Percentiles rank a stretch among this genome's conserved stretches.
Conservation (phyloP, 1,140 invertebrate genomes). For the Whitmania pigra region DNA sequence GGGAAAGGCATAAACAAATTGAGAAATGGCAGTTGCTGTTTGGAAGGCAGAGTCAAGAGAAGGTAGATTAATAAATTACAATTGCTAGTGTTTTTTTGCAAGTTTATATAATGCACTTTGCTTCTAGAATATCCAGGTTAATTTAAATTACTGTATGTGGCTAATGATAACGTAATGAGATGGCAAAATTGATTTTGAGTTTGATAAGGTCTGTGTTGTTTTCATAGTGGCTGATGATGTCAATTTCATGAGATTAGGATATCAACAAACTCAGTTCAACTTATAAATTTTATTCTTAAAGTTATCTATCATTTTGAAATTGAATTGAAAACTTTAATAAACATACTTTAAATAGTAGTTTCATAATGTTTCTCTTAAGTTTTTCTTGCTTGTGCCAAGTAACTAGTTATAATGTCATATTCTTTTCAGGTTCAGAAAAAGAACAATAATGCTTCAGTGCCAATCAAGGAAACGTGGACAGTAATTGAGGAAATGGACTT, state of each 20-base stretch:
- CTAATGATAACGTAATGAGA: too few relatives aligned
- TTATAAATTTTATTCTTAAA: not conserved
- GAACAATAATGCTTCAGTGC: conserved; percentile 92
- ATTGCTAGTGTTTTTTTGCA: too few relatives aligned
- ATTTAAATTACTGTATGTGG: not conserved
- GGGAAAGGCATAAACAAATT: conserved; percentile 53
- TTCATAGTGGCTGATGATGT: too few relatives aligned
- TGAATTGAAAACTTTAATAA: not conserved
- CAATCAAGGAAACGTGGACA: conserved; percentile 86
- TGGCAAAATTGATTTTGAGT: too few relatives aligned
- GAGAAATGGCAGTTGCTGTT: conserved; percentile 71
- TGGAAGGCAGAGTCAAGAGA: conserved; percentile 54
- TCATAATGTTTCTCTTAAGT: too few relatives aligned
- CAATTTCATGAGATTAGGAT: not conserved
- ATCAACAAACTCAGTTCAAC: not conserved
- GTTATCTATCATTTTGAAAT: not conserved
- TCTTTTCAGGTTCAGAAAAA: conserved; percentile 37
- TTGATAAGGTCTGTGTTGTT: too few relatives aligned
- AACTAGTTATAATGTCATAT: too few relatives aligned
- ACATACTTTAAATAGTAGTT: too few relatives aligned
- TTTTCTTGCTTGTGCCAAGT: too few relatives aligned
- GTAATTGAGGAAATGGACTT: conserved; percentile 99
- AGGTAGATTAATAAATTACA: conserved; percentile 28
- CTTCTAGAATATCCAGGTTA: not conserved
- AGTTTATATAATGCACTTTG: too few relatives aligned